Conservation (phyloP, 2,888 invertebrate species). For the Coleophora deauratella region DNA sequence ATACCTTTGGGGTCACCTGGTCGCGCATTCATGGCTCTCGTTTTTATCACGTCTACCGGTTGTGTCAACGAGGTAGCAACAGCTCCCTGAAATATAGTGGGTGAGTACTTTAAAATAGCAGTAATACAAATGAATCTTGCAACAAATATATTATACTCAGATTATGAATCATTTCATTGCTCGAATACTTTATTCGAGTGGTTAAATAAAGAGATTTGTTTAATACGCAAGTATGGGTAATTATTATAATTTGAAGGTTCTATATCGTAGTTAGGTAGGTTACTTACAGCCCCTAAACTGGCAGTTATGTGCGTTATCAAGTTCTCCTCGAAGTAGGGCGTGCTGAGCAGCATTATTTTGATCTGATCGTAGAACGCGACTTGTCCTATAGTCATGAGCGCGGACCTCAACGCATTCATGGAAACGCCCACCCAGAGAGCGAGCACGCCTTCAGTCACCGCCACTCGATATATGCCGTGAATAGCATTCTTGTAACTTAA, state of each 20-base stretch:
- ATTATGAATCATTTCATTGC: too few species aligned
- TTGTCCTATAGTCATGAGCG: constrained; percentile 93
- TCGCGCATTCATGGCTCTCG: constrained; percentile 93
- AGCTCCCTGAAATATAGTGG: constrained; percentile 74
- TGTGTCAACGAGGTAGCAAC: constrained; percentile 90
- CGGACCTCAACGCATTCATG: constrained; percentile 75
- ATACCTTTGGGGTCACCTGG: constrained; percentile 87
- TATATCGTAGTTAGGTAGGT: too few species aligned
- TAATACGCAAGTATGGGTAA: too few species aligned
- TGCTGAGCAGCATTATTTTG: constrained; percentile 66
- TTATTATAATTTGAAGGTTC: too few species aligned
- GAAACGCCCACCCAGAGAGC: neutral
- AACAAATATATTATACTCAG: too few species aligned
- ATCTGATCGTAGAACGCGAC: constrained; percentile 94
- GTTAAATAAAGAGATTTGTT: too few species aligned
- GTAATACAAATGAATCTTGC: too few species aligned
- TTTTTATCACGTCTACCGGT: constrained; percentile 94
- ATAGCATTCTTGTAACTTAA: constrained; percentile 91
- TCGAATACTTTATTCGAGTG: too few species aligned
- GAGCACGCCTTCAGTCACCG: constrained; percentile 83
- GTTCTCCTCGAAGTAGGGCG: constrained; percentile 82
- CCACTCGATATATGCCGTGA: constrained; percentile 86
- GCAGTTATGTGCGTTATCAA: constrained; percentile 85
- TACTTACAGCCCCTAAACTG: constrained; percentile 83
- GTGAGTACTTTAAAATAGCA: too few species aligned